Conservation (phyloP, 2,888 invertebrate species). For the Ichneumon xanthorius region DNA sequence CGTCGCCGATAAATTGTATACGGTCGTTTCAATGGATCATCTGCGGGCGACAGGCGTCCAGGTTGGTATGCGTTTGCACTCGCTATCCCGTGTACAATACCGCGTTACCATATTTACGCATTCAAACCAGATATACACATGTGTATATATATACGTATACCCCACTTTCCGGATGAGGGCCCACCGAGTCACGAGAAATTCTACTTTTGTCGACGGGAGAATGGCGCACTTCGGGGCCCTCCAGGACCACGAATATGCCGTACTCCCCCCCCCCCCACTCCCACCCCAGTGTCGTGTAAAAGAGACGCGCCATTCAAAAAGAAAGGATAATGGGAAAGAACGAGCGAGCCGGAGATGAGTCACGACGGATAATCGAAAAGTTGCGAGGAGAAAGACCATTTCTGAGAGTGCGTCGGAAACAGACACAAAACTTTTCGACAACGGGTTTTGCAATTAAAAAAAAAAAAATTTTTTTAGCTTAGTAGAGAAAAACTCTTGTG, state of each 20-base stretch:
- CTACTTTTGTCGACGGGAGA: slow-evolving; percentile 78
- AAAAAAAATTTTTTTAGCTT: not conserved
- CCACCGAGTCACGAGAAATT: slow-evolving; percentile 74
- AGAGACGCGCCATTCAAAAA: slow-evolving; percentile 27
- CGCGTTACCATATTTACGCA: slow-evolving; percentile 30
- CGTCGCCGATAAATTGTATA: slow-evolving; percentile 51
- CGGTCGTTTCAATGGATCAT: slow-evolving; percentile 78
- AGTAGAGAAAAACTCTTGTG: slow-evolving; percentile 27
- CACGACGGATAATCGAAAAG: slow-evolving; percentile 27
- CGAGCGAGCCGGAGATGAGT: slow-evolving; percentile 14
- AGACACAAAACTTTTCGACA: slow-evolving; percentile 68
- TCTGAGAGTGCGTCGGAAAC: slow-evolving; percentile 71
- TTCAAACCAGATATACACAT: slow-evolving; percentile 26
- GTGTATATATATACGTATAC: not conserved
- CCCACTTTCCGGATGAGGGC: slow-evolving; percentile 71
- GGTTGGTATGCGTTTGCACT: slow-evolving; percentile 39
- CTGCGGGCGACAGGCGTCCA: slow-evolving; percentile 76
- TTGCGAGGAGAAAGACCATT: slow-evolving; percentile 53
- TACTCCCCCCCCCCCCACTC: no score
- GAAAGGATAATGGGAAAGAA: slow-evolving; percentile 28
- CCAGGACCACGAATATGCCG: slow-evolving; percentile 17
- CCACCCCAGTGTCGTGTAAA: not conserved
- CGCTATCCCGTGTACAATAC: slow-evolving; percentile 17
- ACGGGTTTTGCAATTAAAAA: not conserved
- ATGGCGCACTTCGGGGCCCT: slow-evolving; percentile 63